phyloP scores from a whole-genome alignment of 1,140 invertebrate species.

The Daktulosphaira vitifoliae region DNA sequence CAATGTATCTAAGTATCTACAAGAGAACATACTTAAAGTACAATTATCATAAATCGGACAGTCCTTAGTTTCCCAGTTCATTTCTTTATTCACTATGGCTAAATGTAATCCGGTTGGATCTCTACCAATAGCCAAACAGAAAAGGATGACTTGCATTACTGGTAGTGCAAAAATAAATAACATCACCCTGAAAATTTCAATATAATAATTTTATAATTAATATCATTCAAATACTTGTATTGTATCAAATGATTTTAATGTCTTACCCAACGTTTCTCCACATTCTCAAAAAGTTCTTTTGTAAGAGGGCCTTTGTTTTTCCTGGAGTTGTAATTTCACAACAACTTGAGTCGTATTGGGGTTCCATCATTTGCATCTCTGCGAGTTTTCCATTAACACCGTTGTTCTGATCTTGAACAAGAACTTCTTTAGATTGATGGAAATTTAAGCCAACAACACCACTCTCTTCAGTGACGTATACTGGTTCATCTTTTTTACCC shows the following conservation, averaged over 20 bases:
- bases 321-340: constrained; percentile 45
- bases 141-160: constrained; percentile 83
- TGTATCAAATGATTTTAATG: background rate
- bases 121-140: constrained; percentile 87
- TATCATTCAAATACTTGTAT: background rate
- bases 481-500: constrained; percentile 68
- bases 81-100: constrained; percentile 77
- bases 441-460: constrained; percentile 78
- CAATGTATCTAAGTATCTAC: constrained; percentile 62
- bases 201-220: background rate
- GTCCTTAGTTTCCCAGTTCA: constrained; percentile 47
- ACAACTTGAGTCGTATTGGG: constrained; percentile 48
- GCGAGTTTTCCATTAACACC: constrained; percentile 43
- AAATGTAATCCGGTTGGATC: constrained; percentile 74
- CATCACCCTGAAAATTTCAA: constrained; percentile 58
- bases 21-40: constrained; percentile 60
- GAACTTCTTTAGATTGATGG: constrained; percentile 78
- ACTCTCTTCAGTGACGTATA: constrained; percentile 72
- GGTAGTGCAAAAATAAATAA: constrained; percentile 86
- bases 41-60: constrained; percentile 50
- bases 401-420: constrained; percentile 65
- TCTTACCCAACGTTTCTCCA: constrained; percentile 81
- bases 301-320: constrained; percentile 68
- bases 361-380: constrained; percentile 33
- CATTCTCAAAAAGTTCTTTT: constrained; percentile 87